A percentile compares a stretch with the other conserved stretches of the same genome.
Evolutionary conservation across 2,888 invertebrate genomes (phyloP).

Genomic region (Cinara cedri): DNA sequence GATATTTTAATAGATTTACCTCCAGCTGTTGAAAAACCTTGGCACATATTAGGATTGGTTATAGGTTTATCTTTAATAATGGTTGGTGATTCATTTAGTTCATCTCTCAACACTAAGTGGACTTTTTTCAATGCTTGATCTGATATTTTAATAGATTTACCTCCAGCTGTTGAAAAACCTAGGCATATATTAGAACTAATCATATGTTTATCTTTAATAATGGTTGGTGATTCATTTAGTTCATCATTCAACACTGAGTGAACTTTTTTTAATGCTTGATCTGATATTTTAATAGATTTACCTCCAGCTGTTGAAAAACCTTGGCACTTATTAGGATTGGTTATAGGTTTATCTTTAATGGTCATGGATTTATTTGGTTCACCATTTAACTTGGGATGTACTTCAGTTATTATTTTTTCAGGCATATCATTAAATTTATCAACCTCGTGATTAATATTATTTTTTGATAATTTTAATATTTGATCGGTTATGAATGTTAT

Average conservation of each 20-base stretch:
- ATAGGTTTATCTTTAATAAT: not conserved
- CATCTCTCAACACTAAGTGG: slow-evolving; percentile 22
- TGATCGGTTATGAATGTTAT: not conserved
- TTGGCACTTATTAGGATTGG: not conserved
- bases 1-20: slow-evolving; percentile 46
- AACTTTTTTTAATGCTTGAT: slow-evolving; percentile 15
- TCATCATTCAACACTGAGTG: not conserved
- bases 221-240: not conserved
- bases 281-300: slow-evolving; percentile 34
- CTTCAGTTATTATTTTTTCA: not conserved
- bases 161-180: slow-evolving; percentile 41
- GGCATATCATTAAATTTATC: not conserved
- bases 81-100: not conserved
- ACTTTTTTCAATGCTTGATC: slow-evolving; percentile 10
- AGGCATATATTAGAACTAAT: not conserved
- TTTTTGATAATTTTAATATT: not conserved
- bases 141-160: slow-evolving; percentile 33
- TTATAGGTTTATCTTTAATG: not conserved
- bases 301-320: slow-evolving; percentile 44
- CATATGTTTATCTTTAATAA: not conserved
- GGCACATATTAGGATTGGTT: not conserved
- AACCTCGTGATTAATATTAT: not conserved
- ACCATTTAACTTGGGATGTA: not conserved
- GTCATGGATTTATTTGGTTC: not conserved
- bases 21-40: slow-evolving; percentile 52